phyloP scores from a whole-genome alignment of 1,140 invertebrate species.

The Trichonephila clavata region DNA sequence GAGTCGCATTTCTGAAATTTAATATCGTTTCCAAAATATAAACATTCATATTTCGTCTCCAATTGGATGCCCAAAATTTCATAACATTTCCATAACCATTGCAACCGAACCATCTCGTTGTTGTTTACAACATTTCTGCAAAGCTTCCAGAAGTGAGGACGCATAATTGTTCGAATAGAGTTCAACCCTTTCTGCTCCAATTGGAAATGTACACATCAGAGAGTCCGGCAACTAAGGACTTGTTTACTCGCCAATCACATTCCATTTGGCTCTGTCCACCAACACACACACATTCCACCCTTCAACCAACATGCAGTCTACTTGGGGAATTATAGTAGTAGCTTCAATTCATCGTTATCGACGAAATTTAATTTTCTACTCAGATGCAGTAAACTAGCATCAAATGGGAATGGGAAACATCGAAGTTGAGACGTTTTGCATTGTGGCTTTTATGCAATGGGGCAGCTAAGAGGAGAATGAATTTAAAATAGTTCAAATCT shows the following conservation, averaged over 20 bases:
- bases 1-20: no score
- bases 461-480: no score
- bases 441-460: not conserved
- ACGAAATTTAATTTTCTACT: not conserved
- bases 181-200: not conserved
- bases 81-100: not conserved
- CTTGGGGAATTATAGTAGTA: not conserved
- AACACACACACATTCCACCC: not conserved
- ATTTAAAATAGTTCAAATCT: no score
- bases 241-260: constrained; percentile 4
- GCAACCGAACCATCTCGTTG: not conserved
- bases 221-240: not conserved
- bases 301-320: not conserved
- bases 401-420: not conserved
- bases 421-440: not conserved
- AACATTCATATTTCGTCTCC: no score
- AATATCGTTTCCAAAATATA: no score
- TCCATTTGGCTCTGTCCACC: not conserved
- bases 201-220: not conserved
- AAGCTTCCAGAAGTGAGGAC: not conserved
- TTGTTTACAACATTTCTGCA: not conserved
- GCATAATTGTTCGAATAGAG: not conserved
- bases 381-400: not conserved
- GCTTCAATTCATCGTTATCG: not conserved
- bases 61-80: no score